phyloP scores from a whole-genome alignment of 2,888 invertebrate species.

The Drosophila pegasa region DNA sequence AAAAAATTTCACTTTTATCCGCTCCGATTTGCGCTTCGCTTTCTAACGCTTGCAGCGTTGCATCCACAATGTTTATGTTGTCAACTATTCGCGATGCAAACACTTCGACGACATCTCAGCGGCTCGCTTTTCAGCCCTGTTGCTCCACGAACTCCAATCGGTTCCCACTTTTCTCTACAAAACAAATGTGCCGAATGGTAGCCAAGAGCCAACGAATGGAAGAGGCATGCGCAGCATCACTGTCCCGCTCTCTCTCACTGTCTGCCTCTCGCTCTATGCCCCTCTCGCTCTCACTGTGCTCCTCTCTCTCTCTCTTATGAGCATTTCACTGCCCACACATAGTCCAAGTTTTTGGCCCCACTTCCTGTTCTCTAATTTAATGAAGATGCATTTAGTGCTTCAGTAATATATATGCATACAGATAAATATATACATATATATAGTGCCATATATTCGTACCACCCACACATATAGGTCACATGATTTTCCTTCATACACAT shows the following conservation, averaged over 20 bases:
- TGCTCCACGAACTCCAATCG: conserved; percentile 55
- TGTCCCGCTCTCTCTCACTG: neutral
- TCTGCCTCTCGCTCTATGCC: neutral
- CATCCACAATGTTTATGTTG: conserved; percentile 41
- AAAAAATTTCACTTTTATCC: neutral
- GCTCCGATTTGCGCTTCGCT: neutral
- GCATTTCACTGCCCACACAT: neutral
- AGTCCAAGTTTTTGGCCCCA: neutral
- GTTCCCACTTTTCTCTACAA: conserved; percentile 48
- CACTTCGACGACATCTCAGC: conserved; percentile 30
- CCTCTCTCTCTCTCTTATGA: too few relatives aligned
- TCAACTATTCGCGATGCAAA: conserved; percentile 43
- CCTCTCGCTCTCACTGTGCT: neutral
- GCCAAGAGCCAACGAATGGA: neutral
- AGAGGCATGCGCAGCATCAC: conserved; percentile 39
- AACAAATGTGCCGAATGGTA: conserved; percentile 28
- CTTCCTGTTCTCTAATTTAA: conserved; percentile 5
- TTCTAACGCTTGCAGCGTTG: conserved; percentile 25
- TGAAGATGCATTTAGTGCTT: conserved; percentile 10
- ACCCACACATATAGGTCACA: too few relatives aligned
- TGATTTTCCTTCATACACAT: neutral
- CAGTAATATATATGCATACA: too few relatives aligned
- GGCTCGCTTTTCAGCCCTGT: conserved; percentile 57
- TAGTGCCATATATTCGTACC: too few relatives aligned
- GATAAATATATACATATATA: too few relatives aligned